These are phyloP conservation scores for Leptinotarsa texana DNA, from an alignment of 1,140 invertebrate genomes.

Conservation along the genomic window DNA sequence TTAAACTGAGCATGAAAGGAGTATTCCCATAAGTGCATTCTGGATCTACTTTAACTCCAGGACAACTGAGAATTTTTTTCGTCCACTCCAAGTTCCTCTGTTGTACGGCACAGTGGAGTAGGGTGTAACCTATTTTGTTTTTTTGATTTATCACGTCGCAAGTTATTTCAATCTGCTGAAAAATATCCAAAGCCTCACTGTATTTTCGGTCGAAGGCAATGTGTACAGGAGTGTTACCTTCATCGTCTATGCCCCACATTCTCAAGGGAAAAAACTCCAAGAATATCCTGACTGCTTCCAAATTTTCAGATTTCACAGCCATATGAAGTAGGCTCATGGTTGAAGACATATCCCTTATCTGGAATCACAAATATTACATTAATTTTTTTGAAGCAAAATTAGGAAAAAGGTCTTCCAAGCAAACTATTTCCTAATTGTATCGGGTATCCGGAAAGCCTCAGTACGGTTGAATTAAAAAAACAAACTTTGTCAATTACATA, in stretches of 20 bases:
- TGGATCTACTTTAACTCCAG: neutral
- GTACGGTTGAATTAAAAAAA: too few species aligned
- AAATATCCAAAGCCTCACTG: neutral
- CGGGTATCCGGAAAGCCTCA: too few species aligned
- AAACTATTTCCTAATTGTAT: too few species aligned
- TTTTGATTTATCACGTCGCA: neutral
- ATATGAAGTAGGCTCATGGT: conserved; percentile 20
- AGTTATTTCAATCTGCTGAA: neutral
- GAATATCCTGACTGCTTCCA: neutral
- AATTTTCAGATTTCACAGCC: neutral
- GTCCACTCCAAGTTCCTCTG: neutral
- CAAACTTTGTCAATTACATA: too few species aligned
- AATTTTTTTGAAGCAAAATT: too few species aligned
- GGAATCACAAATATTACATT: neutral
- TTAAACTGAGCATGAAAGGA: neutral
- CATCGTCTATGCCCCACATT: neutral
- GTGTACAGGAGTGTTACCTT: conserved; percentile 16
- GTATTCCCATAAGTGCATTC: conserved; percentile 1
- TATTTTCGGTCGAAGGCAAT: neutral
- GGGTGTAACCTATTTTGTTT: neutral
- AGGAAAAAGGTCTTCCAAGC: too few species aligned
- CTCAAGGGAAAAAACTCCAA: neutral
- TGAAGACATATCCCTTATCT: conserved; percentile 5
- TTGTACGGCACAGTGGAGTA: neutral
- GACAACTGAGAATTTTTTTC: neutral